Base-by-base conservation (phyloP, 2,888 invertebrate species). In the Heteromyza rotundicornis region DNA sequence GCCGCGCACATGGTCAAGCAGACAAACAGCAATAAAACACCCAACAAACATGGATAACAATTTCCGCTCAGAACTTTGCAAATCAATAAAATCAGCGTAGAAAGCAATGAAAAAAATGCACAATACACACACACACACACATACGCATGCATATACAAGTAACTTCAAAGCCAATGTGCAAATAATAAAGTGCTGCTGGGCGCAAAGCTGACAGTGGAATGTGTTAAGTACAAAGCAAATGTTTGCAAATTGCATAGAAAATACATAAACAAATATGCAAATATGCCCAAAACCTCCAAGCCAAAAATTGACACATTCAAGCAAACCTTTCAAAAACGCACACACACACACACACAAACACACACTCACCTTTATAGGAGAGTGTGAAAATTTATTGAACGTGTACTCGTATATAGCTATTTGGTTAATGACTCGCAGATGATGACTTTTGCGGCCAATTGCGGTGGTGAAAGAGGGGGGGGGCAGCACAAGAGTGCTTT, bases 311-410 rank as follows among this genome's bases (percentile, higher is more conserved):
- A 40, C 40, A 40, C 40, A 40, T n/a, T 12, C 40, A n/a, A 3
- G 10, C 10, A 5, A 32, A 8, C 7, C 32, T 12, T 5, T 12
- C 12, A 8, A 12, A 12, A 8, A 12, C 32, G 32, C 5, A 32
- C 32, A 32, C 32, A 27, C 5, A 27, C 27, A 27, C 27, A 27
- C 40, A 40, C 12, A 7, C 10, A n/a, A 14, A 40, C 40, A 40
- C 40, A 40, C 40, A 40, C 10, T 7, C 40, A 40, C 32, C 12
- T 32, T 12, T n/a, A n/a, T n/a, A n/a, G n/a, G n/a, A 32, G 32
- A 14, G n/a, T 40, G n/a, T 40, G 40, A 64, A 57, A 66, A 66
- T 66, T 68, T 68, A 68, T 68, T 61, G 64, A 62, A 53, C 66
- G 55, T 63, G 64, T 68, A 64, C 60, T 61, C n/a, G n/a, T n/a